Percentiles rank a stretch among this genome's conserved stretches.
Conservation (phyloP, 2,113 vertebrate species). For the Upupa epops region DNA sequence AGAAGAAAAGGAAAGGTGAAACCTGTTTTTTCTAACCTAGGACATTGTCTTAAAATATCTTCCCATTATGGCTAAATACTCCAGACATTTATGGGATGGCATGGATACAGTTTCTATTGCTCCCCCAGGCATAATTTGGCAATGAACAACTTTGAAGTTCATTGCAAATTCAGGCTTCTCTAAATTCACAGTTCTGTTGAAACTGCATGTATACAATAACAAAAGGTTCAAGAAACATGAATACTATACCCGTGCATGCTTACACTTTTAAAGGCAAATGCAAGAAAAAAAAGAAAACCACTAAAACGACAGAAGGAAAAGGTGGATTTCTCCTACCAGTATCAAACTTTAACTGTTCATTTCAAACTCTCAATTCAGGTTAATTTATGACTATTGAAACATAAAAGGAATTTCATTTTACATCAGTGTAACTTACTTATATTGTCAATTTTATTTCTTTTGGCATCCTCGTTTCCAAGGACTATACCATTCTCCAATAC, state of each 20-base stretch:
- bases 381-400: background rate
- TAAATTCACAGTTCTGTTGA: background rate
- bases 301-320: background rate
- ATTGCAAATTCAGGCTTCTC: background rate
- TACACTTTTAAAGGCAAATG: background rate
- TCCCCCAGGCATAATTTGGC: background rate
- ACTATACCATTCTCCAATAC: slow-evolving; percentile 47
- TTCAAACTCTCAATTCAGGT: background rate
- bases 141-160: background rate
- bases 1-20: too few species aligned
- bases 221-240: background rate
- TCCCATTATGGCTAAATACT: background rate
- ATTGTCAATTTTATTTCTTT: slow-evolving; percentile 62
- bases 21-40: too few species aligned
- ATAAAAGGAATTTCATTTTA: background rate
- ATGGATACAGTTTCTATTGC: background rate
- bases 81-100: background rate
- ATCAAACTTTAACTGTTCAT: background rate
- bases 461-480: slow-evolving; percentile 49
- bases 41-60: background rate
- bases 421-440: slow-evolving; percentile 72
- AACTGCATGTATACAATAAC: background rate
- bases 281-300: background rate
- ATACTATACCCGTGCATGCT: background rate
- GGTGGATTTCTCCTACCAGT: background rate